Evolutionary conservation across 2,888 invertebrate genomes (phyloP), one percentile per base, ranked within the genome.

Genomic region (Heliconius charithonia): DNA sequence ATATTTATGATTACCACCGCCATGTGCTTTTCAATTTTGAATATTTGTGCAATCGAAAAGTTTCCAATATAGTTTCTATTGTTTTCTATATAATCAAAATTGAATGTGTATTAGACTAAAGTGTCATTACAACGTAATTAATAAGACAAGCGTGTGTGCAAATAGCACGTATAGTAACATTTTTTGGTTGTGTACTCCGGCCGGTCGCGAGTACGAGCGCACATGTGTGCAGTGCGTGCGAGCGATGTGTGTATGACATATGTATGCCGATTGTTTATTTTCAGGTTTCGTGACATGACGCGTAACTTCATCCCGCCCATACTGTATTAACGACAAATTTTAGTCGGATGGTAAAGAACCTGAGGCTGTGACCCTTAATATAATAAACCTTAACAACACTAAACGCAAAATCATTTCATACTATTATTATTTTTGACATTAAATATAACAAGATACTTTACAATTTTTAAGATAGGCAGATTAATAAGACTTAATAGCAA

Each of bases 251-350:
- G 41, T 69, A 45, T 69, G 25, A 45, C 69, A 69, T 69, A 69
- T 69, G 69, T 69, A 25, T 69, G 69, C 41, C 41, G 41, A 69
- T 69, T 69, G 25, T 69, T 69, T 45, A 69, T 69, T 69, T 69
- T 69, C 69, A 41, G 69, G 69, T 69, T 69, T 45, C 13, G 69
- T 69, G 69, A 69, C 41, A 41, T 41, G 41, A 69, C 25, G 69
- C 25, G 69, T 37, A 41, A 41, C 16, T 69, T 25, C 25, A 69
- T 41, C 69, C 41, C 41, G 19, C 41, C 67, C 69, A 25, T 25
- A 45, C 19, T 41, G 41, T 69, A 4, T 37, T 67, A 67, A 37
- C n/a, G 37, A 13, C 22, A n/a, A 67, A 67, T 41, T 41, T 41
- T 41, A 41, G 16, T n/a, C 12, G 16, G 3, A 69, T 25, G 13